Percentiles rank a stretch among this genome's conserved stretches.
Evolutionary conservation across 2,113 vertebrate genomes (phyloP).

Genomic region (Tragelaphus imberbis): DNA sequence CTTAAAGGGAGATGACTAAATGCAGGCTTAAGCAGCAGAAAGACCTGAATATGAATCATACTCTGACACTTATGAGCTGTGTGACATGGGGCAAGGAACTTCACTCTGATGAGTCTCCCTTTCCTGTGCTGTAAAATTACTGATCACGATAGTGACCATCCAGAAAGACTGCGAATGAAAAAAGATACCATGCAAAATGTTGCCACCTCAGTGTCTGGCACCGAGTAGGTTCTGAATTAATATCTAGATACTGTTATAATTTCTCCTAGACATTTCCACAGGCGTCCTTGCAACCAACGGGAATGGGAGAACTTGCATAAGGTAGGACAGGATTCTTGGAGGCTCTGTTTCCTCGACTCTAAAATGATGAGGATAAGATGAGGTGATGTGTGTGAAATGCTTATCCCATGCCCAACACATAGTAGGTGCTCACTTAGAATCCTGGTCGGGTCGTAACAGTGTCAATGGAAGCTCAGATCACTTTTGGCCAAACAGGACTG

Average conservation of each 20-base stretch:
- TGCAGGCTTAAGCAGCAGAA: neutral
- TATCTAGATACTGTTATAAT: neutral
- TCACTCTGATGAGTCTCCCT: fast-evolving
- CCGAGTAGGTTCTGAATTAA: neutral
- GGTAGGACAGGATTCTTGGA: neutral
- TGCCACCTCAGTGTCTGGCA: neutral
- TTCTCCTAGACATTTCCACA: neutral
- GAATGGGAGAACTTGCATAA: neutral
- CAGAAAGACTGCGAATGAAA: neutral
- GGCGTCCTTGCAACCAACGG: neutral
- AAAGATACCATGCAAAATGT: neutral
- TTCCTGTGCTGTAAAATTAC: neutral
- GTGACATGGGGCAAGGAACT: fast-evolving
- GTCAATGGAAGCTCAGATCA: neutral
- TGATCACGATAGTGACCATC: fast-evolving
- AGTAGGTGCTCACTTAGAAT: neutral
- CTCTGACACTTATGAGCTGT: fast-evolving
- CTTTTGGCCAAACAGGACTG: neutral
- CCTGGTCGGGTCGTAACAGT: fast-evolving
- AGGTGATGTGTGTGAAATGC: fast-evolving
- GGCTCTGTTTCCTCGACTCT: neutral
- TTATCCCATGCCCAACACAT: fast-evolving
- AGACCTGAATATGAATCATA: neutral
- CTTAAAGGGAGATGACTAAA: neutral
- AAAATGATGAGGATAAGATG: neutral